These are phyloP conservation scores for Argyra leucocephala DNA, from an alignment of 2,888 invertebrate genomes.

Conservation along the genomic window DNA sequence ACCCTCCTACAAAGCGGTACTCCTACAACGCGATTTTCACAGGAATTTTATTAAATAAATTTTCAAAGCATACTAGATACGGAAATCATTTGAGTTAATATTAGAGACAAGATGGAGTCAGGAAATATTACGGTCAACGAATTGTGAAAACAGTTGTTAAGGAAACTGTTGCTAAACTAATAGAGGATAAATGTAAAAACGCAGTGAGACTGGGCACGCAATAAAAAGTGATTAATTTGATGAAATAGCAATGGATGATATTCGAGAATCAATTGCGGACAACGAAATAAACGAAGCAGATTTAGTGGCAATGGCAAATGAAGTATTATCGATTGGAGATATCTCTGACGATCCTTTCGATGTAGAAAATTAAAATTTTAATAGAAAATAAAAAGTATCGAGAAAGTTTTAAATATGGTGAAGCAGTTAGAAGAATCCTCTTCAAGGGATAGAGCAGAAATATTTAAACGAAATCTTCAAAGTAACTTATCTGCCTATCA, in stretches of 20 bases:
- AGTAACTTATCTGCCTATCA: slow-evolving; percentile 14
- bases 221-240: slow-evolving; percentile 16
- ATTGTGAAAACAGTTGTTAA: slow-evolving; percentile 16
- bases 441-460: slow-evolving; percentile 12
- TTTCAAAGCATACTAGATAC: slow-evolving; percentile 12
- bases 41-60: too few relatives aligned
- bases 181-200: slow-evolving; percentile 16
- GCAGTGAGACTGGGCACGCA: slow-evolving; percentile 12
- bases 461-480: too few relatives aligned
- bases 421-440: slow-evolving; percentile 15
- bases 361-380: slow-evolving; percentile 13
- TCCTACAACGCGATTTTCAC: too few relatives aligned
- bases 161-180: slow-evolving; percentile 16
- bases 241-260: slow-evolving; percentile 16
- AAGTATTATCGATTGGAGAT: slow-evolving; percentile 10
- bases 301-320: slow-evolving; percentile 9
- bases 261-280: slow-evolving; percentile 16
- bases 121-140: too few relatives aligned
- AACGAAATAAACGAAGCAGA: slow-evolving; percentile 18
- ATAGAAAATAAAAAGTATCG: slow-evolving; percentile 15
- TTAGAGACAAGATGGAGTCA: slow-evolving; percentile 21
- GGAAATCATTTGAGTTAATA: slow-evolving; percentile 19
- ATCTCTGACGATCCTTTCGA: slow-evolving; percentile 10
- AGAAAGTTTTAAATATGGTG: slow-evolving; percentile 13
- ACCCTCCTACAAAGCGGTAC: too few relatives aligned